phyloP scores from a whole-genome alignment of 1,140 invertebrate genomes.

The Drosophila sechellia region DNA sequence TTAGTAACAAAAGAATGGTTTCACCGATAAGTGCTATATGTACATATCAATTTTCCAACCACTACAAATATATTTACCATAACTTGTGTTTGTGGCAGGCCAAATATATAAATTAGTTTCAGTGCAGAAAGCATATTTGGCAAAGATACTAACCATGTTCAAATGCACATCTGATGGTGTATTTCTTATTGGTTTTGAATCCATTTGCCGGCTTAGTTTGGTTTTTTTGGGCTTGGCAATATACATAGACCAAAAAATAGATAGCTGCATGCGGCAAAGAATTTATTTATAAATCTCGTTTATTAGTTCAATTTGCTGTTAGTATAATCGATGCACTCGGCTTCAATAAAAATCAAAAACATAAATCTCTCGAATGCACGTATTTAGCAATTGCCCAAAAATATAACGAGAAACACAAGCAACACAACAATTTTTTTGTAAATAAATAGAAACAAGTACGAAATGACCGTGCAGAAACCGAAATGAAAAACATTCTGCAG shows the following conservation, averaged over 20 bases:
- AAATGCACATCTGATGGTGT: slow-evolving; percentile 20
- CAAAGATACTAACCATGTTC: slow-evolving; percentile 7
- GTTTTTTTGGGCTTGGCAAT: slow-evolving; percentile 25
- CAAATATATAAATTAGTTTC: slow-evolving; percentile 30
- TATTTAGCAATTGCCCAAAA: slow-evolving; percentile 31
- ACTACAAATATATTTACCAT: neutral
- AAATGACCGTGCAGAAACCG: slow-evolving; percentile 8
- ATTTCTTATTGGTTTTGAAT: slow-evolving; percentile 20
- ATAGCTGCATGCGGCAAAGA: slow-evolving; percentile 29
- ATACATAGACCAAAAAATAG: slow-evolving; percentile 8
- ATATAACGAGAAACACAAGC: slow-evolving; percentile 18
- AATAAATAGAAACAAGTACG: slow-evolving; percentile 35
- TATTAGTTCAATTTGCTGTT: slow-evolving; percentile 77
- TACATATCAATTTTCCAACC: neutral
- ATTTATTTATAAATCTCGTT: slow-evolving; percentile 68
- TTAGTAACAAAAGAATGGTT: neutral
- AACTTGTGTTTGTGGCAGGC: slow-evolving; percentile 23
- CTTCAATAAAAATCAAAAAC: slow-evolving; percentile 67
- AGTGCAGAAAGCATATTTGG: slow-evolving; percentile 23
- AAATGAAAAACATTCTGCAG: slow-evolving; percentile 46
- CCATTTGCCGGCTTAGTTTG: slow-evolving; percentile 29
- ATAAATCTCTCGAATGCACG: slow-evolving; percentile 41
- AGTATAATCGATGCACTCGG: slow-evolving; percentile 58
- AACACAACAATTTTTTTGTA: slow-evolving; percentile 1
- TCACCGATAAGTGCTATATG: too few species aligned